phyloP scores from a whole-genome alignment of 1,140 invertebrate genomes.

The Drosophila athabasca region DNA sequence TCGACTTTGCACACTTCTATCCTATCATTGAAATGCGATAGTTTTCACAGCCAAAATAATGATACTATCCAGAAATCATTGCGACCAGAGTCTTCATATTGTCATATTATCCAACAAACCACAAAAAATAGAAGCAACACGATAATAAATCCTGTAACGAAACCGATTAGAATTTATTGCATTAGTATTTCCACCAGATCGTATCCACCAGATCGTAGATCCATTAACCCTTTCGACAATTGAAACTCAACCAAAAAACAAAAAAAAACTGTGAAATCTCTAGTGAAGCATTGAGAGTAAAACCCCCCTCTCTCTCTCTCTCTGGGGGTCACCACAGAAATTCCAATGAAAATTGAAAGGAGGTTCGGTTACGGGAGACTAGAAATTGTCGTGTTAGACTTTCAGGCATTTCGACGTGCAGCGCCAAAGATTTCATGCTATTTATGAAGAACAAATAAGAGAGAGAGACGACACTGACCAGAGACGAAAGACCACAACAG shows the following conservation, averaged over 20 bases:
- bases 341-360: slow-evolving; percentile 78
- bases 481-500: slow-evolving; percentile 9
- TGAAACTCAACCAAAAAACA: slow-evolving; percentile 46
- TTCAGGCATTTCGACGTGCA: slow-evolving; percentile 78
- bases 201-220: slow-evolving; percentile 37
- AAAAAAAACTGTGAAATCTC: slow-evolving; percentile 46
- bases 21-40: too few relatives aligned
- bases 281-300: slow-evolving; percentile 19
- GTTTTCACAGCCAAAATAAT: too few relatives aligned
- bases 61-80: too few relatives aligned
- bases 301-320: not conserved
- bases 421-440: slow-evolving; percentile 77
- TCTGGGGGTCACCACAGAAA: slow-evolving; percentile 31
- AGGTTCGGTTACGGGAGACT: slow-evolving; percentile 56
- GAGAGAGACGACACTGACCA: slow-evolving; percentile 25
- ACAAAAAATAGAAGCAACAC: too few relatives aligned
- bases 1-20: too few relatives aligned
- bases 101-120: too few relatives aligned
- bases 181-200: slow-evolving; percentile 4
- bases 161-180: too few relatives aligned
- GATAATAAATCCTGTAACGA: too few relatives aligned
- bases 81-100: too few relatives aligned
- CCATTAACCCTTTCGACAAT: slow-evolving; percentile 53
- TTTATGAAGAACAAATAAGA: slow-evolving; percentile 79
- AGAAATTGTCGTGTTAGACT: slow-evolving; percentile 76